Evolutionary conservation across 2,888 invertebrate species (phyloP).

Genomic region (Prenolepis imparis): DNA sequence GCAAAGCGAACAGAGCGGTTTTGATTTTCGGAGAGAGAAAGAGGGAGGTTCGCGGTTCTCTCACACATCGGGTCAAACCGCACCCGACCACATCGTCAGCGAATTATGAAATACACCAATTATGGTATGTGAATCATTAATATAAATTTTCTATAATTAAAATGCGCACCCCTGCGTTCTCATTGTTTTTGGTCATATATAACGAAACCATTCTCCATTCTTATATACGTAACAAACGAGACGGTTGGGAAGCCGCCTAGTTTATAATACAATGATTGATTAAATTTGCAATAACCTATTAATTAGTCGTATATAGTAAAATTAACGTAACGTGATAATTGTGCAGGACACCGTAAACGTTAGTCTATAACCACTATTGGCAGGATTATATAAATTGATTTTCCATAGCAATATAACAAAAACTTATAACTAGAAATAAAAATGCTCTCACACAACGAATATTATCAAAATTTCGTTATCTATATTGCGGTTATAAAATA

Average conservation of each 20-base stretch:
- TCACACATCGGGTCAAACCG: slow-evolving; percentile 43
- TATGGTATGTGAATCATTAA: slow-evolving; percentile 45
- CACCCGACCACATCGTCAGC: slow-evolving; percentile 50
- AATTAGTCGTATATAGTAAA: slow-evolving; percentile 55
- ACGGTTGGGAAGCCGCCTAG: slow-evolving; percentile 26
- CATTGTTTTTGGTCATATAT: slow-evolving; percentile 15
- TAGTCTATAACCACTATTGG: slow-evolving; percentile 47
- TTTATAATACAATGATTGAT: slow-evolving; percentile 65
- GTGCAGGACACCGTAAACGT: slow-evolving; percentile 53
- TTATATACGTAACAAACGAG: slow-evolving; percentile 34
- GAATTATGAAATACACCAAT: slow-evolving; percentile 56
- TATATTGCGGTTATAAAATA: background rate
- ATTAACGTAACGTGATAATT: slow-evolving; percentile 63
- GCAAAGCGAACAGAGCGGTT: background rate
- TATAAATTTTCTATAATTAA: slow-evolving; percentile 55
- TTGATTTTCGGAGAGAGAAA: slow-evolving; percentile 41
- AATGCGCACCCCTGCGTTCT: slow-evolving; percentile 33
- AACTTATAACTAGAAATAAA: slow-evolving; percentile 25
- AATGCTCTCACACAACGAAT: slow-evolving; percentile 15
- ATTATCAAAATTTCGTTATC: slow-evolving; percentile 25
- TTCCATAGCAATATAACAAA: slow-evolving; percentile 34
- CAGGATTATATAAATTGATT: slow-evolving; percentile 57
- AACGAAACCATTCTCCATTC: slow-evolving; percentile 47
- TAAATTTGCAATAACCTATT: slow-evolving; percentile 66
- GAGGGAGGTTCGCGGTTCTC: background rate